These are phyloP conservation scores for Phania funesta DNA, from an alignment of 2,888 invertebrate genomes.

Conservation along the genomic window DNA sequence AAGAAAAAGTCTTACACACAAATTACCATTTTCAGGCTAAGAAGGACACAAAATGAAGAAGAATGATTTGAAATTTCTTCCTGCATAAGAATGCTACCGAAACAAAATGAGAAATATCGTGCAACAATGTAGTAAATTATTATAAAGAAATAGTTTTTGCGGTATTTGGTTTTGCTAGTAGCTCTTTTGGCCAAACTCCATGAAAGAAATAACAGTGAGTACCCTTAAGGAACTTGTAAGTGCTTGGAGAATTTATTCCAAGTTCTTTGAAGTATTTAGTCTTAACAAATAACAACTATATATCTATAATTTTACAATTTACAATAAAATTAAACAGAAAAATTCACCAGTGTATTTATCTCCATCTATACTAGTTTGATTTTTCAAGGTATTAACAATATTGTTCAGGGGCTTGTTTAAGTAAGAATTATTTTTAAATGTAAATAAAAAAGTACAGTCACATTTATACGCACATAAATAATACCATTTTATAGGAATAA, in stretches of 20 bases:
- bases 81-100: background rate
- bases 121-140: conserved; percentile 63
- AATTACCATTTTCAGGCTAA: conserved; percentile 31
- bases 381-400: background rate
- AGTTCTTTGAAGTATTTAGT: background rate
- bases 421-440: background rate
- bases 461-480: background rate
- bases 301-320: background rate
- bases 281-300: background rate
- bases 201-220: conserved; percentile 24
- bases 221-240: conserved; percentile 25
- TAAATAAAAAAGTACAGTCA: background rate
- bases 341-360: background rate
- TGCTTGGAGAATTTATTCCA: background rate
- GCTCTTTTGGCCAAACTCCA: conserved; percentile 39
- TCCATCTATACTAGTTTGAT: background rate
- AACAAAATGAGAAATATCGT: conserved; percentile 26
- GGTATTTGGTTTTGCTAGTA: conserved; percentile 48
- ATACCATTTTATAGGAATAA: background rate
- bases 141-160: conserved; percentile 52
- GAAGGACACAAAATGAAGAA: background rate
- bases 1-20: conserved; percentile 29
- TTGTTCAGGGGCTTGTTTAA: background rate
- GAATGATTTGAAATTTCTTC: no score
- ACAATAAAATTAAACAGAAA: conserved; percentile 17